Evolutionary conservation across 2,113 vertebrate genomes (phyloP), one percentile per base, ranked within the genome.

Genomic region (Peromyscus polionotus): DNA sequence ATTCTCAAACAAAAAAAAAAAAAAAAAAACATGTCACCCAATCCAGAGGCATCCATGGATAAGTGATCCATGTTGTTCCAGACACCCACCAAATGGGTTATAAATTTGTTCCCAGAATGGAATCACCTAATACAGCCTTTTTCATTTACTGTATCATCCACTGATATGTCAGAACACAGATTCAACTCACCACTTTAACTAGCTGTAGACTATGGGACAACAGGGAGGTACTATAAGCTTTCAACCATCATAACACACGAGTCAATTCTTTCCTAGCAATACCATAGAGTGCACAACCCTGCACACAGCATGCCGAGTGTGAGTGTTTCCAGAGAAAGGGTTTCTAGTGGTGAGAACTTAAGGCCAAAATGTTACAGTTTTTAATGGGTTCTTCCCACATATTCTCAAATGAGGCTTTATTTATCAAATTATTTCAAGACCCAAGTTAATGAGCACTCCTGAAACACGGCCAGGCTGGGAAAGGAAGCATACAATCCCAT

Each of bases 391-490:
- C 36, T 89, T 85, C 68, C 48, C 51, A 87, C 61, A 77, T 22
- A 59, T 26, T 48, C 67, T 95, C 59, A 61, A 79, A 89, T 85
- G 73, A 28, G 26, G n/a, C 39, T 85, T 45, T 65, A 45, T 63
- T 85, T 85, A 75, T 85, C 33, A 86, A 91, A 76, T 95, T 33
- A 45, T 48, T 88, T 65, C 48, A 91, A 85, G 65, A 91, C 24
- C 39, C 39, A 6, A 93, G 72, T 28, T 94, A 92, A 81, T 39
- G 31, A 70, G 42, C 28, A 73, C 63, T 70, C 80, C 6, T 85
- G 80, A 95, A 84, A 83, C 85, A 57, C 88, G 91, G 59, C 93
- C 85, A 92, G 54, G 67, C 14, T 65, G 39, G 81, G 54, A 90
- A 73, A 95, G 24, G 59, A 75, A 87, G 33, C 11, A 48, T 14